Evolutionary conservation across 2,888 invertebrate species (phyloP), one percentile per base, ranked within the genome.

Genomic region (Drosophila anomalata): DNA sequence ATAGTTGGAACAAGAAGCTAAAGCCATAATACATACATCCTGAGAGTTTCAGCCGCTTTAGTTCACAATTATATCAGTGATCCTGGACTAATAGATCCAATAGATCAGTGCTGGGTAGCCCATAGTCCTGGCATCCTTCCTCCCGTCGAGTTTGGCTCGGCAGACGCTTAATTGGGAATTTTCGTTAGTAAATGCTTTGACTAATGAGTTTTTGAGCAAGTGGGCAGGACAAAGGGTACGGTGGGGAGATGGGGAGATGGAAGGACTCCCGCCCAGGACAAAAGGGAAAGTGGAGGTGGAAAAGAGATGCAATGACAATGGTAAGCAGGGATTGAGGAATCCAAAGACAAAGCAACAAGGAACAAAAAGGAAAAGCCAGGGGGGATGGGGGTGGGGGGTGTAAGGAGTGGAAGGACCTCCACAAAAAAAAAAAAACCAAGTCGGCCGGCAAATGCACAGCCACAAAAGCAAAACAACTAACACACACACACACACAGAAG

Each of bases 151-250:
- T 41, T 71, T 44, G 41, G 26, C 51, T 17, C 50, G 55, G 56
- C 53, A 56, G 39, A 29, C 36, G 65, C 65, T 65, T 81, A 73
- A 81, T 78, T 79, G 74, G 54, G 76, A 73, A 65, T 50, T 73
- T 76, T 56, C 60, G 33, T 60, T 52, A 57, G 39, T 59, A 57
- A 71, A 66, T 69, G 69, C 46, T 31, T 52, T 67, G 66, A 66
- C 74, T 70, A 75, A 70, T 76, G 69, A 72, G 76, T 68, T 74
- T 77, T 75, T 58, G 29, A 67, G 71, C 48, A 68, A 73, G 73
- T 50, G 58, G 61, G 59, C 47, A 52, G 52, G 60, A 56, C 55
- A 65, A 65, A 67, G 46, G 46, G 46, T 20, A 36, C 9, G 29
- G 9, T 26, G 8, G 47, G 46, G 29, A 17, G 17, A 17, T 17